Evolutionary conservation across 2,113 vertebrate genomes (phyloP).

Genomic region (Daphoenositta chrysoptera): DNA sequence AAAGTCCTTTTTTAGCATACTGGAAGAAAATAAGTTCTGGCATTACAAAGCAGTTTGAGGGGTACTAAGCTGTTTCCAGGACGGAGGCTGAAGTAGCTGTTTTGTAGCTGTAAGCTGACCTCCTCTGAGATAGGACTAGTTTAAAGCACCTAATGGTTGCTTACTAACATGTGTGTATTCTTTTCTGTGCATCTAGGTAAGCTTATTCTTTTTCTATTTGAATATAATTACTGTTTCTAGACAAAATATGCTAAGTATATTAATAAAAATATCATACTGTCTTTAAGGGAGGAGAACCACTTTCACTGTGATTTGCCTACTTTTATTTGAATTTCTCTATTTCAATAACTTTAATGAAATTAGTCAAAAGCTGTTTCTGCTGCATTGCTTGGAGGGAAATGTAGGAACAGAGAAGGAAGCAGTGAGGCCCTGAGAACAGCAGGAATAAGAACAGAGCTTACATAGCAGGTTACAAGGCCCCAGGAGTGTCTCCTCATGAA

Average conservation of each 20-base stretch:
- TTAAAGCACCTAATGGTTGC: neutral
- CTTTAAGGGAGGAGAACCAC: neutral
- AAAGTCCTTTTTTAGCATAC: conserved; percentile 4
- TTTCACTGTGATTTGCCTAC: neutral
- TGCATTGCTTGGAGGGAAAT: conserved; percentile 1
- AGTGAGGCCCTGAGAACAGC: neutral
- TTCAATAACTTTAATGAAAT: conserved; percentile 12
- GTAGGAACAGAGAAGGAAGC: neutral
- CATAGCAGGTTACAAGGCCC: conserved; percentile 5
- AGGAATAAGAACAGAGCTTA: conserved; percentile 13
- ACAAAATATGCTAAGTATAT: neutral
- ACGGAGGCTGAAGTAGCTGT: conserved; percentile 20
- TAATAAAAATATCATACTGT: neutral
- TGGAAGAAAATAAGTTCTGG: neutral
- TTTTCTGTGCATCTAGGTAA: neutral
- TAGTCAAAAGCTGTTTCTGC: conserved; percentile 16
- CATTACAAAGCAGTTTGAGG: neutral
- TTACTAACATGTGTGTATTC: neutral
- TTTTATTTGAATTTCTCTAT: conserved; percentile 24
- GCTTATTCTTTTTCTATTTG: neutral
- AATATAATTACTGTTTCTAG: neutral
- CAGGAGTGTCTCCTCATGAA: conserved; percentile 2
- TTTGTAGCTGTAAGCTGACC: neutral
- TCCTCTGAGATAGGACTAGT: neutral
- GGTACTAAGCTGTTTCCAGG: conserved; percentile 15